These are phyloP conservation scores for Chaenocephalus aceratus DNA, from an alignment of 2,113 vertebrate species.

Conservation along the genomic window DNA sequence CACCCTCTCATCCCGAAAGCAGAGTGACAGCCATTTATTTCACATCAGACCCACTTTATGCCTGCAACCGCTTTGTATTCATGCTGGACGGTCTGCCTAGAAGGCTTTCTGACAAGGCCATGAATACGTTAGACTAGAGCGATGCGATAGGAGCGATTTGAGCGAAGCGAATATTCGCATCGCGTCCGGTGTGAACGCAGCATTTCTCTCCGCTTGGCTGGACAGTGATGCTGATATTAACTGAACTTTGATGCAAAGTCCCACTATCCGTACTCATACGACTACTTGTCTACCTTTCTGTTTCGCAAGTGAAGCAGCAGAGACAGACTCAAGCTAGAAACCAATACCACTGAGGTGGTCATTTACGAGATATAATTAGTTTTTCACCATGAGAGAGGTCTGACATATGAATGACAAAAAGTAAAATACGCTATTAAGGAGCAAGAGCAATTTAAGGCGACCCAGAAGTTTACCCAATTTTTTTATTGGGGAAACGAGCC, in stretches of 20 bases:
- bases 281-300: constrained; percentile 42
- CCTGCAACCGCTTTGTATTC: constrained; percentile 73
- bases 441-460: background rate
- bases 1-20: constrained; percentile 39
- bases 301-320: constrained; percentile 23
- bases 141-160: too few relatives aligned
- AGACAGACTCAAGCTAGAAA: constrained; percentile 10
- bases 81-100: constrained; percentile 64
- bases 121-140: constrained; percentile 58
- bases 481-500: background rate
- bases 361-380: background rate
- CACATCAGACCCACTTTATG: constrained; percentile 78
- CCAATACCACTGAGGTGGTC: background rate
- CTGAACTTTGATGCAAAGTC: constrained; percentile 63
- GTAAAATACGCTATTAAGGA: background rate
- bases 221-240: constrained; percentile 74
- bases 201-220: constrained; percentile 61
- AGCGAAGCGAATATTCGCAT: too few relatives aligned
- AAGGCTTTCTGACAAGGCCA: constrained; percentile 80
- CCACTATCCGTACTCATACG: constrained; percentile 31
- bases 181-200: too few relatives aligned
- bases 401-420: background rate
- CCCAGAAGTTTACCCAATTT: too few relatives aligned
- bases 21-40: constrained; percentile 78
- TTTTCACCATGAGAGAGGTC: background rate